phyloP scores from a whole-genome alignment of 2,888 invertebrate species.

The Drosophila pseudotakahashii region DNA sequence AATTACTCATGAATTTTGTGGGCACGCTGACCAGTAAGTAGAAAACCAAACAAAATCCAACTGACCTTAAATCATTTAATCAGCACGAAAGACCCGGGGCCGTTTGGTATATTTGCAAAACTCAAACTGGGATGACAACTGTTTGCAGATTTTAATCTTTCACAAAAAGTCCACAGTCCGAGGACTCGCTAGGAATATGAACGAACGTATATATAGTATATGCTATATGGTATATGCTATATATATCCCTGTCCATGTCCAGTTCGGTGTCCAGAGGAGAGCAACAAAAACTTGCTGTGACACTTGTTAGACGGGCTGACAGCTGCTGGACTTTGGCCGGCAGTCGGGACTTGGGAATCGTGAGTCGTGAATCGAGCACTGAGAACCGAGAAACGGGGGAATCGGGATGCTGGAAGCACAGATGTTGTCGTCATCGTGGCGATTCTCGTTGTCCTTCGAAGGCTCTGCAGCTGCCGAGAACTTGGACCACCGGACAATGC shows the following conservation, averaged over 20 bases:
- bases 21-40: constrained; percentile 24
- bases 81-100: constrained; percentile 50
- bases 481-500: constrained; percentile 67
- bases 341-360: constrained; percentile 1
- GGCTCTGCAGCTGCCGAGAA: constrained; percentile 55
- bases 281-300: constrained; percentile 72
- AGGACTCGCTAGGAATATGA: constrained; percentile 20
- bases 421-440: constrained; percentile 69
- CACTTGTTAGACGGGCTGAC: constrained; percentile 79
- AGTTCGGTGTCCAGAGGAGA: constrained; percentile 47
- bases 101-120: constrained; percentile 72
- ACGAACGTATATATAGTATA: constrained; percentile 1
- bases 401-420: constrained; percentile 47
- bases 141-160: constrained; percentile 81
- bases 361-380: background rate
- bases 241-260: constrained; percentile 47
- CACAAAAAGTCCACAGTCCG: constrained; percentile 62
- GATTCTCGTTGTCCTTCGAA: constrained; percentile 73
- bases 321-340: constrained; percentile 70
- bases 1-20: constrained; percentile 45
- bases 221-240: background rate
- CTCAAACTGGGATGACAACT: constrained; percentile 78
- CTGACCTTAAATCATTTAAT: constrained; percentile 78
- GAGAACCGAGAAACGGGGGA: background rate
- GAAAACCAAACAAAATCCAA: constrained; percentile 48